Base-by-base conservation (phyloP, 2,888 invertebrate species). In the Diplolepis rosae region DNA sequence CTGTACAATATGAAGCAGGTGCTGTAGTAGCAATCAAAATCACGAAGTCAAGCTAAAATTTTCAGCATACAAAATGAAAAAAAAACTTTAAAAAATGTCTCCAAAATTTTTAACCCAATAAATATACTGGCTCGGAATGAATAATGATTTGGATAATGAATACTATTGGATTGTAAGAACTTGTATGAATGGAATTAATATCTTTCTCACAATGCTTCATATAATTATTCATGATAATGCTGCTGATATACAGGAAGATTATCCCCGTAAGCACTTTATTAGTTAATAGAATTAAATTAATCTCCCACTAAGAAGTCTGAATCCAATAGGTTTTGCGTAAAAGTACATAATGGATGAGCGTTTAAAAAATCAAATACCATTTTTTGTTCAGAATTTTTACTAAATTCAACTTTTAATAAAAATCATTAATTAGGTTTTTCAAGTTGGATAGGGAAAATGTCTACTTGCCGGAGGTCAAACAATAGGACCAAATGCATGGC, bases 191-290 rank as follows among this genome's bases (percentile, higher is more conserved):
- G 82, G 80, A 3, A 81, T 85, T 39, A 87, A 84, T 51, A 69
- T 87, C 35, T 83, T 83, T 61, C 54, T 87, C 48, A 84, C 87
- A 15, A 84, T 87, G 82, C 69, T 82, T n/a, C 85, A 87, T 71
- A 67, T 83, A 56, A 82, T 79, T 28, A 78, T 83, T 67, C 82
- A 80, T 27, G 84, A 87, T 30, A 79, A 82, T 27, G 70, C 80
- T 15, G 24, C 79, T n/a, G 80, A 77, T 65, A 65, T 80, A 51
- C 80, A 80, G 13, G 66, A 72, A 45, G 77, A 82, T 27, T 71
- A 80, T 66, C 70, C 75, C n/a, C 75, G 87, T 87, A 78, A 82
- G 84, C 75, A 52, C 66, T 45, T 54, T 13, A 32, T 67, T 65
- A 45, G 11, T 27, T 11, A 45, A n/a, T n/a, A n/a, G n/a, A n/a